Conservation (phyloP, 2,113 vertebrate species). For the Microtus montanus region DNA sequence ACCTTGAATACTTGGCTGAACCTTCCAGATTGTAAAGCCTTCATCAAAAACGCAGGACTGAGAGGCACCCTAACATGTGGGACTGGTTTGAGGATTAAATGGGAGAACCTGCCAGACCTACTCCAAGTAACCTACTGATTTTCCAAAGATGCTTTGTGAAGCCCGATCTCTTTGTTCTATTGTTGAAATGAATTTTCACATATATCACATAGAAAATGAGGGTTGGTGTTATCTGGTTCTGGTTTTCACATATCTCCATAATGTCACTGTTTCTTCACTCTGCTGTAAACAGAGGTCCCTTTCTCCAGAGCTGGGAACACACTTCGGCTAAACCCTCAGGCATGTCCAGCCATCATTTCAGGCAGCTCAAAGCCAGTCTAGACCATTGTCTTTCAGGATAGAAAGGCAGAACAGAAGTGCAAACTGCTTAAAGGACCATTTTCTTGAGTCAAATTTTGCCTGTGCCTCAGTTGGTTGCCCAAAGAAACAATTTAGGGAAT, state of each 20-base stretch:
- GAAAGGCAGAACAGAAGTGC: conserved; percentile 64
- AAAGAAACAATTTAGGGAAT: conserved; percentile 72
- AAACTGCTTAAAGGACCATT: conserved; percentile 50
- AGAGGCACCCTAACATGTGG: accelerated
- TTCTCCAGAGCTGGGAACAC: not conserved
- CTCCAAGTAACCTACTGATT: not conserved
- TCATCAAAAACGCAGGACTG: not conserved
- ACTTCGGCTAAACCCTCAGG: not conserved
- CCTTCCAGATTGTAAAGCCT: not conserved
- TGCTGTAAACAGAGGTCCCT: not conserved
- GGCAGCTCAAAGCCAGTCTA: not conserved
- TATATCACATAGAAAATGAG: not conserved
- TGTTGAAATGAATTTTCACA: not conserved
- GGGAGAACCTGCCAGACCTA: not conserved
- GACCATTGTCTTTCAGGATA: conserved; percentile 36
- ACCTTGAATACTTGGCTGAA: not conserved
- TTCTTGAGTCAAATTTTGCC: conserved; percentile 54
- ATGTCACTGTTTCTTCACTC: not conserved
- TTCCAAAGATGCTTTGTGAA: not conserved
- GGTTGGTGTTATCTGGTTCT: not conserved
- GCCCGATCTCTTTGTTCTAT: not conserved
- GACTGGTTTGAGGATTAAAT: not conserved
- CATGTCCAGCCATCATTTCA: not conserved
- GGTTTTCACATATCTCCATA: not conserved
- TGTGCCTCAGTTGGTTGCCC: conserved; percentile 59